Conservation (phyloP, 2,113 vertebrate genomes). For the Pollimyrus isidori region DNA sequence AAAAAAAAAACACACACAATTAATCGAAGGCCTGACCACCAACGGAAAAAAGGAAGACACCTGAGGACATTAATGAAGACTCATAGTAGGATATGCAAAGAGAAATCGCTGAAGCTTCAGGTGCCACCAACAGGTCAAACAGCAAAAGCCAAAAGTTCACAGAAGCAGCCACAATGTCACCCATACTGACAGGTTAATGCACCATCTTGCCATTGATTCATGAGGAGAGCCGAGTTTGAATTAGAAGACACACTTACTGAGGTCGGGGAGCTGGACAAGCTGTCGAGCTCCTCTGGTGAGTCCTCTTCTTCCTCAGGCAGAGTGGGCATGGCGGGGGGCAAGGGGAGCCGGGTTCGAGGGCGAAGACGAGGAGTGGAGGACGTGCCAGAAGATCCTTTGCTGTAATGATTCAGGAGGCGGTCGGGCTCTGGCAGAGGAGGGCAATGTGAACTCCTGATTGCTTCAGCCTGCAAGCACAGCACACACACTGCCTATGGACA, state of each 20-base stretch:
- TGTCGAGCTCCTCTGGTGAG: constrained; percentile 68
- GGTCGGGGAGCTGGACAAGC: constrained; percentile 56
- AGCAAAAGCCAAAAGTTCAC: not conserved
- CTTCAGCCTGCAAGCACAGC: constrained; percentile 30
- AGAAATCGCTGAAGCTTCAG: not conserved
- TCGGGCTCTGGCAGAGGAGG: constrained; percentile 18
- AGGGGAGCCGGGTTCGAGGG: constrained; percentile 49
- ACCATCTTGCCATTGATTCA: not conserved
- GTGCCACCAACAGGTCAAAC: not conserved
- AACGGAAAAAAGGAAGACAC: not conserved
- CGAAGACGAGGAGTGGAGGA: constrained; percentile 40
- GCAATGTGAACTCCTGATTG: constrained; percentile 20
- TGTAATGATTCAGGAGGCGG: constrained; percentile 15
- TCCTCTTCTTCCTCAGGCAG: constrained; percentile 84
- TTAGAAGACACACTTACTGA: constrained; percentile 54
- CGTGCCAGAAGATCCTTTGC: not conserved
- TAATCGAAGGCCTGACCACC: not conserved
- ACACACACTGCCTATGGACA: not conserved
- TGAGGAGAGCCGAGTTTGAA: not conserved
- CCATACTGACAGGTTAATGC: not conserved
- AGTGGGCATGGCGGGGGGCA: constrained; percentile 74
- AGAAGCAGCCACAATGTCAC: not conserved
- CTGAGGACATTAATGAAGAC: not conserved
- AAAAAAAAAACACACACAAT: not conserved
- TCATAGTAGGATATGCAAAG: not conserved